Base-by-base conservation (phyloP, 2,797 vertebrate genomes). In the Myiotriccus ornatus region DNA sequence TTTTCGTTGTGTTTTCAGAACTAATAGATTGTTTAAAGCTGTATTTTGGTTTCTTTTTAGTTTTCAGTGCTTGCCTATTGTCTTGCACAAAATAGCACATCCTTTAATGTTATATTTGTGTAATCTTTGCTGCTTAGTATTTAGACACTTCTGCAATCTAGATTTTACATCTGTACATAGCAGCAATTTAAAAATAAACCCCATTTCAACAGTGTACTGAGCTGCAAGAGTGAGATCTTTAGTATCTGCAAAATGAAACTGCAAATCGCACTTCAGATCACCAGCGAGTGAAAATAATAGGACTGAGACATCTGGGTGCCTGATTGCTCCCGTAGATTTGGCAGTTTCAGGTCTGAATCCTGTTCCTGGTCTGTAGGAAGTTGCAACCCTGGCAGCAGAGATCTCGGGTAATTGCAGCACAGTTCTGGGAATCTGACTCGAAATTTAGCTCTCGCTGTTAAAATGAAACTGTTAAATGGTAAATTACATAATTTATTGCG, bases 351-450 rank as follows among this genome's bases (percentile, higher is more conserved):
- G 57, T 77, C 89, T 84, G 10, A 77, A 65, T 86, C 90, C 73
- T 5, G 2, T 43, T 39, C 7, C 85, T 10, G 55, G 60, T 60
- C 47, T 2, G 0, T 39, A 6, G 14, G 34, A 76, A 89, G 68
- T 55, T 74, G 34, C 56, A 59, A 84, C 9, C 12, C 69, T 9
- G 9, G 83, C 47, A 43, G 63, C 27, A 79, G 64, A 12, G n/a
- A 83, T 76, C 76, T 65, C 3, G 3, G 24, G 44, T 88, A 87
- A 93, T 91, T 80, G 91, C 91, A 81, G 52, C 2, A 0, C 91
- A 68, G 60, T 96, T 94, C 95, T 94, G 94, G 89, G 94, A 94
- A 89, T 55, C 69, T 27, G 74, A 63, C 70, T 96, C 41, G 92
- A 86, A 94, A 94, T 84, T 81, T 94, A 73, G 60, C 71, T 90